Evolutionary conservation across 2,888 invertebrate species (phyloP), one percentile per base, ranked within the genome.

Genomic region (Sphinx pinastri): DNA sequence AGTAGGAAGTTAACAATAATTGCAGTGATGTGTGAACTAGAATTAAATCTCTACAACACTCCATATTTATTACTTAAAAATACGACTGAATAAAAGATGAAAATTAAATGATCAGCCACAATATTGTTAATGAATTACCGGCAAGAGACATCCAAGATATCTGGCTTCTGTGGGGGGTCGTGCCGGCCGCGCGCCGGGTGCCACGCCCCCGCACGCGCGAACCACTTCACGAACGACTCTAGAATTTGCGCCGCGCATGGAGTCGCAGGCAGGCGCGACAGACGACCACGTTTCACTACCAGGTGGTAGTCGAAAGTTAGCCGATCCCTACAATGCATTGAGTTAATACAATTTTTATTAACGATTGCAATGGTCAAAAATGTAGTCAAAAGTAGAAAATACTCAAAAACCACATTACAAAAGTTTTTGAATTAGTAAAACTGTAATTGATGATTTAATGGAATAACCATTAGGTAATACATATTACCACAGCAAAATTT

Each of bases 261-360:
- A 49, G 86, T 73, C 55, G 93, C 94, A 38, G 94, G 94, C 78
- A 94, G 81, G 13, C 85, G 85, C 6, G 90, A 86, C 73, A 94
- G 79, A 0, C 92, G 88, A 0, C 92, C 93, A 51, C 94, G 91
- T 77, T 94, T 93, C 77, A 92, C 92, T 58, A 94, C 91, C 75
- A 93, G 80, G 80, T 94, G 93, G 85, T 93, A 94, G 88, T 94
- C 94, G 82, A 91, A 90, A 1, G 94, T 94, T 5, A 94, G 82
- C 0, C 92, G 92, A 73, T 93, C 94, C 55, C 94, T 94, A 80
- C 0, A 71, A 12, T 11, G 59, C 49, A 55, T 58, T 49, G 13
- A 49, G 1, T 47, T 19, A 47, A 14, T 60, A 10, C 10, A 10
- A 10, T 51, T 51, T 51, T 51, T 10, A 10, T 13, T 13, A 51